These are phyloP conservation scores for Pediacus dermestoides DNA, from an alignment of 2,888 invertebrate species.

Conservation along the genomic window DNA sequence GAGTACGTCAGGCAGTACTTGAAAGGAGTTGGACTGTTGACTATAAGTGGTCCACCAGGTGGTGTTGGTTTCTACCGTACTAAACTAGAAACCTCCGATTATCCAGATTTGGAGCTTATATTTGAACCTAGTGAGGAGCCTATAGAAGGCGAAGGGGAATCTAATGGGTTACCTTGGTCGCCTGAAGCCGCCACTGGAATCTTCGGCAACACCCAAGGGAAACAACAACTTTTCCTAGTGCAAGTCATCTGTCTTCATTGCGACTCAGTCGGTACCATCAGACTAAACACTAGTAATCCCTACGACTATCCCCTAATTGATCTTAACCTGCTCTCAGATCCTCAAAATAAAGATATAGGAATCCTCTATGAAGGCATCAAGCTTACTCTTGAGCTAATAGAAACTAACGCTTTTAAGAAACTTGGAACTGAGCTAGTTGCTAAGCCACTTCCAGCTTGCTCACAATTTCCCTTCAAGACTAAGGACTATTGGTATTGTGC, in stretches of 20 bases:
- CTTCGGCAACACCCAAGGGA: conserved; percentile 32
- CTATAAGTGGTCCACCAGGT: conserved; percentile 11
- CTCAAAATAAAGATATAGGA: conserved; percentile 49
- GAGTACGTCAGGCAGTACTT: conserved; percentile 54
- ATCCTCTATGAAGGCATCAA: conserved; percentile 54
- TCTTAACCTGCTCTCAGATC: conserved; percentile 61
- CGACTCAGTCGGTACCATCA: conserved; percentile 7
- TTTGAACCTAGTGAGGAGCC: conserved; percentile 51
- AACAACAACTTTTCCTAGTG: conserved; percentile 34
- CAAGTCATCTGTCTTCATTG: conserved; percentile 5
- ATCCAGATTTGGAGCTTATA: conserved; percentile 29
- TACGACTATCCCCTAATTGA: conserved; percentile 56
- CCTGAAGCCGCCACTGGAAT: conserved; percentile 42
- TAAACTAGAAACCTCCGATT: conserved; percentile 9
- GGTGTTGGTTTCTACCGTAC: conserved; percentile 23
- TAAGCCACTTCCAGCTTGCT: conserved; percentile 46
- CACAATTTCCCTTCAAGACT: conserved; percentile 49
- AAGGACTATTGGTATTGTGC: conserved; percentile 70
- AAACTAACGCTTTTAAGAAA: conserved; percentile 53
- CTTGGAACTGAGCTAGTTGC: conserved; percentile 49
- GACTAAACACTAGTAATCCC: conserved; percentile 9
- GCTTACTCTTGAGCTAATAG: conserved; percentile 46
- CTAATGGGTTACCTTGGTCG: conserved; percentile 25
- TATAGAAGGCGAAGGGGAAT: conserved; percentile 10
- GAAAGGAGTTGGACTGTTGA: conserved; percentile 20